Conservation (phyloP, 1,140 invertebrate genomes). For the Ephestia elutella region DNA sequence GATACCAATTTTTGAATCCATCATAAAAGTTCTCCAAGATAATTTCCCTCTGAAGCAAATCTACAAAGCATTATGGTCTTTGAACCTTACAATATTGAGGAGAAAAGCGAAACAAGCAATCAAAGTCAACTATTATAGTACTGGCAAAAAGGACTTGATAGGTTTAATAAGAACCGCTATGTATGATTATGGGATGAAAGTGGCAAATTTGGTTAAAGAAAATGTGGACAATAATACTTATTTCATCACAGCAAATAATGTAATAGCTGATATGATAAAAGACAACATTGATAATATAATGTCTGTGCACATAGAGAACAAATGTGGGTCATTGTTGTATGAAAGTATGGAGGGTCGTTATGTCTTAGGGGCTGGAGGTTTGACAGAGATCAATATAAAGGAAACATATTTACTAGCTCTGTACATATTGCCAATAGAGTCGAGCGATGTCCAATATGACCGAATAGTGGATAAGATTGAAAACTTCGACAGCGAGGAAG, state of each 20-base stretch:
- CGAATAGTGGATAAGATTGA: not conserved
- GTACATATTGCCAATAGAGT: constrained; percentile 1
- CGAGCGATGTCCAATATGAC: not conserved
- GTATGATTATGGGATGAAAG: constrained; percentile 18
- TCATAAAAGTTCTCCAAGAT: constrained; percentile 8
- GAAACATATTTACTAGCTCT: constrained; percentile 5
- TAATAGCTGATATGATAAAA: not conserved
- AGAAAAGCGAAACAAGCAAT: not conserved
- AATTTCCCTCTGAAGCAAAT: not conserved
- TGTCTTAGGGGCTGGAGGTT: not conserved
- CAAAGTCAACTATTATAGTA: not conserved
- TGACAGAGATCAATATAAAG: not conserved
- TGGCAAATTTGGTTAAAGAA: constrained; percentile 22
- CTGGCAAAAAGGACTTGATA: not conserved
- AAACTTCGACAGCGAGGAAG: not conserved
- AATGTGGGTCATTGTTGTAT: not conserved
- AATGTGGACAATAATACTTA: constrained; percentile 18
- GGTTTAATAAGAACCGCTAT: not conserved
- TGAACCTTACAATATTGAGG: constrained; percentile 13
- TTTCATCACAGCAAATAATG: not conserved
- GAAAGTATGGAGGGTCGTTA: not conserved
- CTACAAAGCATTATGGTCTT: constrained; percentile 4
- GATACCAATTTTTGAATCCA: constrained; percentile 19
- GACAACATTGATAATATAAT: not conserved
- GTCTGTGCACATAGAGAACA: not conserved